Conservation (phyloP, 2,888 invertebrate species). For the Odontomyia ornata region DNA sequence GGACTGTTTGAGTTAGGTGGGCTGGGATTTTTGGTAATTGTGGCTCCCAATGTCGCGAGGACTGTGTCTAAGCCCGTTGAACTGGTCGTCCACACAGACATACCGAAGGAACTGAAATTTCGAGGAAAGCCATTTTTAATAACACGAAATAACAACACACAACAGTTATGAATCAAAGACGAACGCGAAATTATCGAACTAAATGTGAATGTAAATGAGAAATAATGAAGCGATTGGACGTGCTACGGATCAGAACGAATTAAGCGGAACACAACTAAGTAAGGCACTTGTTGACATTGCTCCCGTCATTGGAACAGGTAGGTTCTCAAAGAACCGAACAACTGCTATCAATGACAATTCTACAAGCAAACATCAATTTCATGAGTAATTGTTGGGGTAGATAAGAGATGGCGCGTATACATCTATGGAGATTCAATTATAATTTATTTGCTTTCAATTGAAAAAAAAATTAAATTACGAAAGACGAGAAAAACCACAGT, state of each 20-base stretch:
- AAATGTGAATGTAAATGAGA: not conserved
- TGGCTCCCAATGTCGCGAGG: constrained; percentile 53
- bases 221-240: not conserved
- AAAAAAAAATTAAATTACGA: not conserved
- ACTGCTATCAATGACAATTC: not conserved
- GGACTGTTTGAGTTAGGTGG: constrained; percentile 23
- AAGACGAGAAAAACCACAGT: no score
- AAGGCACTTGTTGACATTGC: constrained; percentile 39
- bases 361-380: not conserved
- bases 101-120: constrained; percentile 52
- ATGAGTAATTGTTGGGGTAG: not conserved
- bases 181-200: not conserved
- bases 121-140: constrained; percentile 50
- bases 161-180: not conserved
- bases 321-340: not conserved
- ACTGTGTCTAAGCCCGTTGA: constrained; percentile 67
- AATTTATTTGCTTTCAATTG: not conserved
- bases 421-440: not conserved
- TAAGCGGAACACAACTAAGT: not conserved
- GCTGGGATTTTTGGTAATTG: constrained; percentile 47
- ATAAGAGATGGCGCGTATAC: constrained; percentile 7
- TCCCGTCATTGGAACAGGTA: not conserved
- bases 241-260: not conserved
- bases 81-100: constrained; percentile 78
- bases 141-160: not conserved